Conservation (phyloP, 1,140 invertebrate species). For the Gryllus bimaculatus region DNA sequence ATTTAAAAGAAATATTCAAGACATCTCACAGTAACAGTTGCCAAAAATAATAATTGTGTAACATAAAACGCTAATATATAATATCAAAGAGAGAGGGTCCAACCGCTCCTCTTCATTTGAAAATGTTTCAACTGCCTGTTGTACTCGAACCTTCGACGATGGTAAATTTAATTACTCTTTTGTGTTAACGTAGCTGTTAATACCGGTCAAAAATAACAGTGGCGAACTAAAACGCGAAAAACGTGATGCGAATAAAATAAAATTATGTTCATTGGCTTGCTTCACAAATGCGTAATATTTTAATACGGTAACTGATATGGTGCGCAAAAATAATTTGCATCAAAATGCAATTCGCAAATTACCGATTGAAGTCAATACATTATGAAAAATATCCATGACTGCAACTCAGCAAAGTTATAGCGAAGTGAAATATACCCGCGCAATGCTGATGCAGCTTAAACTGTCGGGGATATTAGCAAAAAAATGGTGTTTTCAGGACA, state of each 20-base stretch:
- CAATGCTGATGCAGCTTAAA: neutral
- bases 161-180: no score
- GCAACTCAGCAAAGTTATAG: neutral
- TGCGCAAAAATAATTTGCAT: neutral
- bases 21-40: no score
- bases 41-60: no score
- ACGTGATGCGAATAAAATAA: neutral
- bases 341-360: neutral
- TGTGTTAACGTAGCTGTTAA: neutral
- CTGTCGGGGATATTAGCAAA: neutral
- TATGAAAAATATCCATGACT: neutral
- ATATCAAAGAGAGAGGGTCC: no score
- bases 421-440: neutral
- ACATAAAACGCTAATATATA: no score
- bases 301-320: neutral
- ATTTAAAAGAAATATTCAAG: no score
- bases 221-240: neutral
- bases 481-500: neutral
- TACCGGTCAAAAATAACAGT: neutral
- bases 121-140: no score
- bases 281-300: neutral
- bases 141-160: no score
- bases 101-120: no score
- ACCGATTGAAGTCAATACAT: neutral
- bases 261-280: neutral